Conservation (phyloP, 2,113 vertebrate genomes). For the Myiagra hebetior region DNA sequence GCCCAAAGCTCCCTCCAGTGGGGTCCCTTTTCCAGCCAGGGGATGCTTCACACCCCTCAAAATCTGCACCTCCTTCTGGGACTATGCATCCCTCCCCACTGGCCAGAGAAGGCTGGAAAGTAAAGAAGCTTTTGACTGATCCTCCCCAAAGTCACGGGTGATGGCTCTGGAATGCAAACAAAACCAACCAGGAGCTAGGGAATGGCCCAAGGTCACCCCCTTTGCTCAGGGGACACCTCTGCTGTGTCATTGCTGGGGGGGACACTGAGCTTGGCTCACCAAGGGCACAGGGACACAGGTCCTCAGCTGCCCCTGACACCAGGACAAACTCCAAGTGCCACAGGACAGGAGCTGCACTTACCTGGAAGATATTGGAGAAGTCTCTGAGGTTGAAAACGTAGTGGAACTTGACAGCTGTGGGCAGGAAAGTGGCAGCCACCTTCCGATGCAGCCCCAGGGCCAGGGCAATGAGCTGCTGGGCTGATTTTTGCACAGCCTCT, state of each 20-base stretch:
- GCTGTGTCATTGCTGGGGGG: not conserved
- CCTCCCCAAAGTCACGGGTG: not conserved
- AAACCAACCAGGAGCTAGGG: not conserved
- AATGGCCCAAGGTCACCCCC: not conserved
- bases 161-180: not conserved
- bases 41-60: not conserved
- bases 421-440: constrained; percentile 84
- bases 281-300: not conserved
- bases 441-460: constrained; percentile 84
- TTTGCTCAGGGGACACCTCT: not conserved
- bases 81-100: accelerated
- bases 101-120: not conserved
- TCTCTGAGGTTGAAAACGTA: constrained; percentile 95
- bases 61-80: not conserved
- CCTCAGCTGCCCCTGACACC: not conserved
- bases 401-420: constrained; percentile 94
- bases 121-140: not conserved
- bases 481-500: constrained; percentile 73
- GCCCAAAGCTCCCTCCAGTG: not conserved
- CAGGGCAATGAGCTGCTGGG: constrained; percentile 77
- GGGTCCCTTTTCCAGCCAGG: not conserved
- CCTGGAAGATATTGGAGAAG: constrained; percentile 95
- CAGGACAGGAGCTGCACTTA: constrained; percentile 50
- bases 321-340: not conserved
- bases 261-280: not conserved